Evolutionary conservation across 2,797 vertebrate species (phyloP).

Genomic region (Sebastiscus tertius): DNA sequence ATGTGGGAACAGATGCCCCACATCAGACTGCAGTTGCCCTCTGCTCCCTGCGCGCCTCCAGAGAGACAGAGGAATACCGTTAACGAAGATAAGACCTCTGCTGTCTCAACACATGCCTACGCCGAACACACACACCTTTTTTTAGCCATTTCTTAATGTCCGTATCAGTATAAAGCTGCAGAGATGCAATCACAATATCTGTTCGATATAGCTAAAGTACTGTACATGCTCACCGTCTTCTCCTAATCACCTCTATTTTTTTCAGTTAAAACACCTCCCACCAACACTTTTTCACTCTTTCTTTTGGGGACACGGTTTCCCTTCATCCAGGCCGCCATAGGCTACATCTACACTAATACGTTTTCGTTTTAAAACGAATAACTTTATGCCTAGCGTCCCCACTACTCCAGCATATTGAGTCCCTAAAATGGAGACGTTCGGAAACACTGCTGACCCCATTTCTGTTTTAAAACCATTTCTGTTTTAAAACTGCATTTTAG

Average conservation of each 20-base stretch:
- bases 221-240: not conserved
- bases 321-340: constrained; percentile 16
- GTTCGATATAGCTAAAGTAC: not conserved
- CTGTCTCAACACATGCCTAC: constrained; percentile 50
- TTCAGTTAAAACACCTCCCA: not conserved
- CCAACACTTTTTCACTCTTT: not conserved
- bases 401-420: no score
- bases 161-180: constrained; percentile 16
- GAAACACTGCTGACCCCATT: no score
- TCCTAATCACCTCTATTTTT: not conserved
- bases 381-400: no score
- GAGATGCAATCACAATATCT: constrained; percentile 24
- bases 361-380: no score
- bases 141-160: constrained; percentile 25
- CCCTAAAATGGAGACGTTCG: no score
- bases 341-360: no score
- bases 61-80: constrained; percentile 68
- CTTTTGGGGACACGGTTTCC: not conserved
- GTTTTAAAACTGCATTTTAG: no score
- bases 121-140: not conserved
- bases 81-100: constrained; percentile 74
- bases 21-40: constrained; percentile 78
- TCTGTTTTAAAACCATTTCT: no score
- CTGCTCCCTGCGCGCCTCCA: constrained; percentile 71
- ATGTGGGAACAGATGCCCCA: constrained; percentile 82